phyloP scores from a whole-genome alignment of 2,113 vertebrate species.

The Oncorhynchus masou region DNA sequence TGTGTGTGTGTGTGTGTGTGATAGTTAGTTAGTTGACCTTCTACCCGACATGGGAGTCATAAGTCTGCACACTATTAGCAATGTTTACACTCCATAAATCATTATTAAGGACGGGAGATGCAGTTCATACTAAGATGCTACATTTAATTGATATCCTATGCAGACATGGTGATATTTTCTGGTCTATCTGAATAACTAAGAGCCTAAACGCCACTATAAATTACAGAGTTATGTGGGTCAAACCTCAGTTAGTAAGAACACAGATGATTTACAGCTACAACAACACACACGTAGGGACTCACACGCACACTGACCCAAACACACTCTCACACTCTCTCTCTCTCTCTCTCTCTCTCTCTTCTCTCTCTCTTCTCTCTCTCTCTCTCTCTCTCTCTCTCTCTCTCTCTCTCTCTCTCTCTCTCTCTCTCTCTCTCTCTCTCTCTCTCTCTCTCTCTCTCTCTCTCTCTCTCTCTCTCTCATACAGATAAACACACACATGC shows the following conservation, averaged over 20 bases:
- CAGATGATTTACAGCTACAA: conserved; percentile 61
- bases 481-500: neutral
- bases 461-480: neutral
- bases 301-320: conserved; percentile 21
- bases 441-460: neutral
- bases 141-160: neutral
- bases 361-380: neutral
- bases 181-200: conserved; percentile 19
- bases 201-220: conserved; percentile 74
- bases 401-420: neutral
- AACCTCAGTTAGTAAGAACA: conserved; percentile 65
- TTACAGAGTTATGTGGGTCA: conserved; percentile 72
- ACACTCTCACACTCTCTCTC: neutral
- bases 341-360: neutral
- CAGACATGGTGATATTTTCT: neutral
- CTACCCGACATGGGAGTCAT: neutral
- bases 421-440: neutral
- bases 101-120: neutral
- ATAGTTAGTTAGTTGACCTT: neutral
- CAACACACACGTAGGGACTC: neutral
- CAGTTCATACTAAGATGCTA: neutral
- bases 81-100: conserved; percentile 61
- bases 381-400: neutral
- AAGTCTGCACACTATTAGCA: neutral
- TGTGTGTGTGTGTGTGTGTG: too few species aligned